Evolutionary conservation across 2,113 vertebrate species (phyloP).

Genomic region (Spea bombifrons): DNA sequence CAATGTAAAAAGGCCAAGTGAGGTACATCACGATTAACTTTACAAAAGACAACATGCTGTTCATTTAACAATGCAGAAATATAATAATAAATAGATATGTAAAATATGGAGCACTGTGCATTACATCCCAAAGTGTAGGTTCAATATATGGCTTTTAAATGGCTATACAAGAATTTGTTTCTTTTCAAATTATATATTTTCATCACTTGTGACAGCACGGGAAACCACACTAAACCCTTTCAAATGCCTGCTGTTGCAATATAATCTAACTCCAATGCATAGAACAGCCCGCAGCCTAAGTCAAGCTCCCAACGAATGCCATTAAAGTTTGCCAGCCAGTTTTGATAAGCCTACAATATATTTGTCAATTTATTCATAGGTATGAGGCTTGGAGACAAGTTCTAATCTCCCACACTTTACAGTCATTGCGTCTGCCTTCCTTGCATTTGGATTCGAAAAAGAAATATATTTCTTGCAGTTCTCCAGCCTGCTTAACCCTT

Average conservation of each 20-base stretch:
- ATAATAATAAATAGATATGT: too few relatives aligned
- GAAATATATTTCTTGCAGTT: constrained; percentile 21
- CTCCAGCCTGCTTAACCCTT: constrained; percentile 14
- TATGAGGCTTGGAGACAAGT: constrained; percentile 27
- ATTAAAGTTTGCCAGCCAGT: constrained; percentile 38
- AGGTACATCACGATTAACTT: too few relatives aligned
- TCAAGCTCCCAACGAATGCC: constrained; percentile 35
- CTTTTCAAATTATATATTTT: constrained; percentile 38
- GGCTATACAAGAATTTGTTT: constrained; percentile 27
- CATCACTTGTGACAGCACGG: constrained; percentile 35
- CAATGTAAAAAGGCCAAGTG: too few relatives aligned
- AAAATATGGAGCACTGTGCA: too few relatives aligned
- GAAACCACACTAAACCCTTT: constrained; percentile 12
- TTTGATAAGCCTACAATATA: constrained; percentile 43
- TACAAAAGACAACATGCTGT: too few relatives aligned
- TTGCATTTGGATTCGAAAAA: constrained; percentile 29
- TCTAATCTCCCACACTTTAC: constrained; percentile 28
- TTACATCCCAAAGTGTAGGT: neutral
- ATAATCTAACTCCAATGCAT: constrained; percentile 41
- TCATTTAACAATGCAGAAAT: too few relatives aligned
- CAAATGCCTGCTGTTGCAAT: constrained; percentile 35
- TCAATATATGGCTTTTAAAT: constrained; percentile 22
- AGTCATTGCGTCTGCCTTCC: constrained; percentile 21
- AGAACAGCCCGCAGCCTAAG: constrained; percentile 36
- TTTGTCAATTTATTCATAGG: constrained; percentile 48